phyloP scores from a whole-genome alignment of 2,113 vertebrate species.

The Eublepharis macularius region DNA sequence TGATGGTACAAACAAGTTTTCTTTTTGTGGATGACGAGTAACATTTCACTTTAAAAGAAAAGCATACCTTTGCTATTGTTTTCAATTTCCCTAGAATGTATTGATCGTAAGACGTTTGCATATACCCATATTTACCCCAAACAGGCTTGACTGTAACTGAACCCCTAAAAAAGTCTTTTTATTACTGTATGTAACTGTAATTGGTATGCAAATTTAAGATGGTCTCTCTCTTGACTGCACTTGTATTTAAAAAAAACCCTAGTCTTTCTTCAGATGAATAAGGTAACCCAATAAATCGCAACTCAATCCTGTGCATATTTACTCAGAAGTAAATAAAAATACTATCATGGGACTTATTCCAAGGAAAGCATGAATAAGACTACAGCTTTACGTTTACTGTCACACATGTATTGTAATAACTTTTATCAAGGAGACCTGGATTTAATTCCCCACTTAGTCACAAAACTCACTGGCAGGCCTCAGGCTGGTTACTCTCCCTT shows the following conservation, averaged over 20 bases:
- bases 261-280: too few species aligned
- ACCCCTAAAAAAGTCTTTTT: too few species aligned
- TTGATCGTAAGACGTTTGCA: neutral
- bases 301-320: neutral
- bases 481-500: neutral
- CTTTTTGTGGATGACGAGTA: neutral
- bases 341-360: too few species aligned
- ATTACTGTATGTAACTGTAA: too few species aligned
- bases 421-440: neutral
- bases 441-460: neutral
- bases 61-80: neutral
- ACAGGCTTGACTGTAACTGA: too few species aligned
- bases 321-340: neutral
- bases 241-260: too few species aligned
- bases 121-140: too few species aligned
- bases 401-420: neutral
- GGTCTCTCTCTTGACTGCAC: too few species aligned
- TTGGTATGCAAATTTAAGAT: too few species aligned
- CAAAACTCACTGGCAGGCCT: accelerated
- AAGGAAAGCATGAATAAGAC: neutral
- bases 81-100: neutral
- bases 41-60: neutral
- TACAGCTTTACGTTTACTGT: neutral
- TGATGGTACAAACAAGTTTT: neutral
- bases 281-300: neutral